Base-by-base conservation (phyloP, 2,888 invertebrate species). In the Meiosimyza platycephala region DNA sequence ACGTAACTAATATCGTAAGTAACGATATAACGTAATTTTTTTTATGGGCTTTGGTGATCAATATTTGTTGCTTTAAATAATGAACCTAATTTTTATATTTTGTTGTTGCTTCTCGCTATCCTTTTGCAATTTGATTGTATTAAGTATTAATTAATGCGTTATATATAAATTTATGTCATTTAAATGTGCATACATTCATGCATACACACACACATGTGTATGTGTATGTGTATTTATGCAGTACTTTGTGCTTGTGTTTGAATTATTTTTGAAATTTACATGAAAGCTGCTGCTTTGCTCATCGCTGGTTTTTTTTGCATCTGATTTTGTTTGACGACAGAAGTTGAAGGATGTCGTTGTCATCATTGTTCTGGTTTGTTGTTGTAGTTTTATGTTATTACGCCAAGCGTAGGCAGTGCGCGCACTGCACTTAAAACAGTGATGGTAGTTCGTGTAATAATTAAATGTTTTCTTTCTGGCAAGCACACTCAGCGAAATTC, bases 241-340 rank as follows among this genome's bases (percentile, higher is more conserved):
- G 11, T 22, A 18, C 6, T 55, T 55, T 11, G 11, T 16, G 11
- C n/a, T 15, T 55, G n/a, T 55, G 55, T 15, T 13, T 15, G 55
- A 55, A 55, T 15, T 55, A 18, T 18, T 18, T 55, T 55, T 55
- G 22, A 55, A 55, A 55, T 18, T 55, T 55, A 55, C 55, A 55
- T 22, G 18, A 55, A 55, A 22, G 55, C 55, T 55, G 55, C 55
- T 55, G 7, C 40, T 40, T 40, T 40, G 9, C 7, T 40, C 40
- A 18, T 40, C 40, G 55, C 55, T 55, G 11, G 0, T 40, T 40
- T 40, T 40, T 40, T 9, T 40, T 9, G 5, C 3, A 28, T 28
- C 55, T 55, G 55, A 11, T 18, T 55, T 22, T 55, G 55, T 22
- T 55, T 55, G 28, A 28, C 9, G 6, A 11, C n/a, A 22, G n/a